Evolutionary conservation across 1,140 invertebrate genomes (phyloP).

Genomic region (Chymomyza costata): DNA sequence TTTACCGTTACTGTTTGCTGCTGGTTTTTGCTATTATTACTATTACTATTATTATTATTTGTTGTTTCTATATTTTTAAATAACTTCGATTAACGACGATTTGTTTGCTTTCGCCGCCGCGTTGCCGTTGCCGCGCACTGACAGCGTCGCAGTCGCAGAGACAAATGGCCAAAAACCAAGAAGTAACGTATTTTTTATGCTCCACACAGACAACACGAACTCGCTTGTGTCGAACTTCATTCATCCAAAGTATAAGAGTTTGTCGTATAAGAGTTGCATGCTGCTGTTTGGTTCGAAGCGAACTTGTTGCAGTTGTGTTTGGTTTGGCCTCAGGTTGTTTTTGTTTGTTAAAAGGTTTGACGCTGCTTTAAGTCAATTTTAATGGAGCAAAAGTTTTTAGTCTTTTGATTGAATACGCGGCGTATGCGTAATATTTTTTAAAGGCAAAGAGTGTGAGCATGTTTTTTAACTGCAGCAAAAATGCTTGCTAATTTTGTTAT

Average conservation of each 20-base stretch:
- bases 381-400: too few species aligned
- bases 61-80: too few species aligned
- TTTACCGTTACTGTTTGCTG: too few species aligned
- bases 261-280: slow-evolving; percentile 38
- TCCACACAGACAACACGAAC: slow-evolving; percentile 27
- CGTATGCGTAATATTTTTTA: slow-evolving; percentile 30
- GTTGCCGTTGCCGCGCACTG: slow-evolving; percentile 5
- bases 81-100: slow-evolving; percentile 10
- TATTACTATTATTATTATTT: too few species aligned
- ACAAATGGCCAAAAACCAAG: slow-evolving; percentile 60
- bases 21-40: too few species aligned
- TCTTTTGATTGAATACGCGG: too few species aligned
- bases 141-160: slow-evolving; percentile 54
- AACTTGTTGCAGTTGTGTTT: slow-evolving; percentile 19
- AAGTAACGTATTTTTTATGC: slow-evolving; percentile 59
- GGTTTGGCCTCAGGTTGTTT: slow-evolving; percentile 16
- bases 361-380: slow-evolving; percentile 3
- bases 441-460: too few species aligned
- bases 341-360: slow-evolving; percentile 1
- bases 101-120: too few species aligned
- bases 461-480: too few species aligned
- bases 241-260: slow-evolving; percentile 2
- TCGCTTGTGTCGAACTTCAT: too few species aligned
- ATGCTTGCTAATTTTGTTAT: too few species aligned
- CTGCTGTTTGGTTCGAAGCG: slow-evolving; percentile 16